Evolutionary conservation across 2,113 vertebrate species (phyloP), one percentile per base, ranked within the genome.

Genomic region (Penelope pileata): DNA sequence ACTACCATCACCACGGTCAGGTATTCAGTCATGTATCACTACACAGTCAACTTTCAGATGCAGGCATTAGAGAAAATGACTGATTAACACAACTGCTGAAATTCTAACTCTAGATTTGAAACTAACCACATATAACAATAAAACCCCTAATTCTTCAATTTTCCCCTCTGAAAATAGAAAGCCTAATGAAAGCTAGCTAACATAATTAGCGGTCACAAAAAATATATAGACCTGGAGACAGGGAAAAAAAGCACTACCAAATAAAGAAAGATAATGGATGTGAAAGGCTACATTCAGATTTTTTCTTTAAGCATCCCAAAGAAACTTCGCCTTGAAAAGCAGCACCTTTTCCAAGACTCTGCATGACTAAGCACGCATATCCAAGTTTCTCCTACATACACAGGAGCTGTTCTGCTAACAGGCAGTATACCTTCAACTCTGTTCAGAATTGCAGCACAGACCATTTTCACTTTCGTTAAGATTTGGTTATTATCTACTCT

Each of bases 311-410:
- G 60, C 10, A 54, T 53, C 14, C 38, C 15, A 38, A 87, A 84
- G 64, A 53, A 83, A 43, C 7, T 17, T 5, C 1, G 60, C 5
- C 7, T 76, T 3, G 1, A 73, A 45, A 76, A 70, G 19, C 1
- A 88, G 5, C 22, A 70, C 14, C 19, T 93, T 59, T 87, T 78
- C 42, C 63, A 64, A 68, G 42, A 64, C 21, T 8, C 16, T 29
- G 4, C 1, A 1, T 30, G 27, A 47, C 12, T 40, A 62, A 74
- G 70, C 5, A 45, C 11, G 36, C 1, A 3, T 18, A 30, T 17
- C 24, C 24, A n/a, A 23, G 15, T 74, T 51, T 48, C 26, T 75
- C 59, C 43, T 7, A 1, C 23, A 54, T 4, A 30, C 7, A n/a
- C 0, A 32, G 9, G 8, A 94, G 21, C 24, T 29, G 12, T 40